These are phyloP conservation scores for Oncorhynchus tshawytscha DNA, from an alignment of 2,113 vertebrate genomes.

Conservation along the genomic window DNA sequence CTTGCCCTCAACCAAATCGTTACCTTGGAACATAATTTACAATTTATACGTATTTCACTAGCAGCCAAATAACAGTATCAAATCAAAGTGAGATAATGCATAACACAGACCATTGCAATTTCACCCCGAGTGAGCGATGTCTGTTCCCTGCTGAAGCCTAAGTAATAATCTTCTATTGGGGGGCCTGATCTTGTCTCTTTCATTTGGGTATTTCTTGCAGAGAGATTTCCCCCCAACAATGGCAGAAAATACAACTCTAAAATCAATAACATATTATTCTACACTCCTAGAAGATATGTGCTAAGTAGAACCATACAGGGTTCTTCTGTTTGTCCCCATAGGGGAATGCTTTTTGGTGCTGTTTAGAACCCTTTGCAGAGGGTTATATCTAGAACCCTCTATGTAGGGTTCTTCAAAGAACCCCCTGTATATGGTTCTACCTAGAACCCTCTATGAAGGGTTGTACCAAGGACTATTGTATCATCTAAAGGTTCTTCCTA, in stretches of 20 bases:
- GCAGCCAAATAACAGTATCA: slow-evolving; percentile 5
- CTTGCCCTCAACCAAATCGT: slow-evolving; percentile 26
- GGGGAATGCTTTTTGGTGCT: no score
- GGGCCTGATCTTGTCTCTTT: slow-evolving; percentile 7
- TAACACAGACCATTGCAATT: slow-evolving; percentile 27
- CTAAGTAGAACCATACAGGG: no score
- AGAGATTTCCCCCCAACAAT: neutral
- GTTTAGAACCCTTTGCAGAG: no score
- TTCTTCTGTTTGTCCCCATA: no score
- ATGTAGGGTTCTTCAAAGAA: no score
- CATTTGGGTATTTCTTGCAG: neutral
- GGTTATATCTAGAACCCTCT: no score
- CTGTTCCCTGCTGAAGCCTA: slow-evolving; percentile 17
- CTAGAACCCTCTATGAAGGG: no score
- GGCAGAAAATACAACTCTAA: slow-evolving; percentile 3
- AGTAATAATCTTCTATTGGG: slow-evolving; percentile 7
- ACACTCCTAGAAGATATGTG: neutral
- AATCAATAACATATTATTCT: slow-evolving; percentile 9
- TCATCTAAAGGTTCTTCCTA: no score
- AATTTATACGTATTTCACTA: slow-evolving; percentile 3
- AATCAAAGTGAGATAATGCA: slow-evolving; percentile 12
- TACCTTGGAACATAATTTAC: neutral
- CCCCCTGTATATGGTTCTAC: no score
- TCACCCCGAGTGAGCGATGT: slow-evolving; percentile 10
- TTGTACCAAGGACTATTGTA: no score